Percentiles rank a stretch among this genome's conserved stretches.
These are phyloP conservation scores for Podarcis raffonei DNA, from an alignment of 2,113 vertebrate genomes.

Conservation along the genomic window DNA sequence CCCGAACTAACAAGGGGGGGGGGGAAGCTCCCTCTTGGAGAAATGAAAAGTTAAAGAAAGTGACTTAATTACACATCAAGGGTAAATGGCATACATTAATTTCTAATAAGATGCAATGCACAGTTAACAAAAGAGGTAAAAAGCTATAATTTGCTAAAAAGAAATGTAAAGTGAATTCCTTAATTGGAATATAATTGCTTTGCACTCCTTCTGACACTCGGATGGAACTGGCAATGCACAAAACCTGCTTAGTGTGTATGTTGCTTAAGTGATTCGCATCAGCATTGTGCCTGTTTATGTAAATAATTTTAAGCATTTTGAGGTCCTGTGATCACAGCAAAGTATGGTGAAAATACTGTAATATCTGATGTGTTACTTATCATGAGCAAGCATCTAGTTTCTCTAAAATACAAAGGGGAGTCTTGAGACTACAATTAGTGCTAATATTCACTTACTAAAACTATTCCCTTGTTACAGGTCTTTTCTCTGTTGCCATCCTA, in stretches of 20 bases:
- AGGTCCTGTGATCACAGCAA: background rate
- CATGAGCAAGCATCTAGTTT: background rate
- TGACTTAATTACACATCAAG: constrained; percentile 57
- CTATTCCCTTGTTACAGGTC: background rate
- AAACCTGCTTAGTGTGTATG: constrained; percentile 11
- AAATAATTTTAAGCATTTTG: constrained; percentile 25
- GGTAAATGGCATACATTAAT: constrained; percentile 57
- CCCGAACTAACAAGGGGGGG: constrained; percentile 37
- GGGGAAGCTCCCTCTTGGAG: constrained; percentile 33
- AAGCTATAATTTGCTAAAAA: constrained; percentile 46
- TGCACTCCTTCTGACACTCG: constrained; percentile 6
- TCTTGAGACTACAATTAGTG: background rate
- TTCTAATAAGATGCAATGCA: constrained; percentile 50
- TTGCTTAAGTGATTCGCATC: background rate
- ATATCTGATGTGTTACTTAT: background rate
- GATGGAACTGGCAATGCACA: constrained; percentile 24
- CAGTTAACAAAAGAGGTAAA: constrained; percentile 53
- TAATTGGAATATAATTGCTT: constrained; percentile 61
- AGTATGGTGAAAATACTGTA: background rate
- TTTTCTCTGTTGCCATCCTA: background rate
- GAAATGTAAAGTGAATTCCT: constrained; percentile 47
- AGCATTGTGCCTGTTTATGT: background rate
- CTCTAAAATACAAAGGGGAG: background rate
- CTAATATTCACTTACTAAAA: background rate
- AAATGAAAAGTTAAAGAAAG: constrained; percentile 56